Evolutionary conservation across 2,113 vertebrate genomes (phyloP), one percentile per base, ranked within the genome.

Genomic region (Malaclemys terrapin): DNA sequence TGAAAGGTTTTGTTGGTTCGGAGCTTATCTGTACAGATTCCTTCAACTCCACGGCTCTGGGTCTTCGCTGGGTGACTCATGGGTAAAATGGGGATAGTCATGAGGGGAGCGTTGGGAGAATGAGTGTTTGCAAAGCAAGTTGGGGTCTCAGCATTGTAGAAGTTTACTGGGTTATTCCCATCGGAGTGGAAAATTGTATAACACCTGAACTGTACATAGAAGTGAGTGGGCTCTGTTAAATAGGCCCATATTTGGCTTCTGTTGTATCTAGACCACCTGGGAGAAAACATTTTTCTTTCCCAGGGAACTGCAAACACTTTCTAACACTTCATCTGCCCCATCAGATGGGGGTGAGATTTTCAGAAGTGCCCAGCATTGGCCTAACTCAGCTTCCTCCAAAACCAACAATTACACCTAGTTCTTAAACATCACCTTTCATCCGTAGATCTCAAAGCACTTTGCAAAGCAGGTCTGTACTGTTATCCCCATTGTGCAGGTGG

Each of bases 31-130:
- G 65, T 16, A 65, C 49, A 35, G 54, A 3, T 4, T 31, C 47
- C 59, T 22, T 10, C n/a, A 10, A 29, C 42, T 0, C 0, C 69
- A 56, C 10, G 54, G n/a, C 65, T 7, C 31, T 0, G 1, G 12
- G 11, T 47, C 8, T 2, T 50, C 27, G 75, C 42, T 2, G 53
- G 85, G 87, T 57, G 8, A 20, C 10, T 54, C 80, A 35, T 16
- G n/a, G 38, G 24, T 45, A 57, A 38, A 54, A 29, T 38, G 38
- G 53, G n/a, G 24, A 38, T 45, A 17, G 22, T 13, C 16, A 1
- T 27, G 29, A 6, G 20, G 38, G 25, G 27, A 45, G 38, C 16
- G 5, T 27, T 82, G 83, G 24, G 29, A 45, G 27, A 53, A 50
- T 20, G 10, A 13, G 1, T 1, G 0, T 19, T 42, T 75, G 54